phyloP scores from a whole-genome alignment of 2,113 vertebrate species.

The Tylochromis polylepis region DNA sequence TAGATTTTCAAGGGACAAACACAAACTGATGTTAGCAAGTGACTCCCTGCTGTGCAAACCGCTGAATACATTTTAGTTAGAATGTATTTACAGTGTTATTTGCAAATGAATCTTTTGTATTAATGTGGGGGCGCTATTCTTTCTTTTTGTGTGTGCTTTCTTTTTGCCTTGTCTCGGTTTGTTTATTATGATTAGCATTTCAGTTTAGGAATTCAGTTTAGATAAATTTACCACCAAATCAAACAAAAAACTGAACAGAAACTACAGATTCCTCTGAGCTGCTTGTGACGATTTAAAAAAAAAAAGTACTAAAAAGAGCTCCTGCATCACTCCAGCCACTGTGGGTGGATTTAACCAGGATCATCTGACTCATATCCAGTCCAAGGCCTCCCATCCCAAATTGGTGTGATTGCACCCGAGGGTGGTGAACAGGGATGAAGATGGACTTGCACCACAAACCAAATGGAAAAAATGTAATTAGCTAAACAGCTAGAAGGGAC shows the following conservation, averaged over 20 bases:
- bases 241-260: not conserved
- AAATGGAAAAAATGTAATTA: not conserved
- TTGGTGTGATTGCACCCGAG: not conserved
- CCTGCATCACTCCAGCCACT: not conserved
- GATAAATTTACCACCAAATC: not conserved
- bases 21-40: not conserved
- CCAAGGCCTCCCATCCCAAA: not conserved
- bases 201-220: not conserved
- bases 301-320: not conserved
- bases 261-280: not conserved
- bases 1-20: not conserved
- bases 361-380: not conserved
- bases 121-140: not conserved
- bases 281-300: not conserved
- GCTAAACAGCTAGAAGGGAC: not conserved
- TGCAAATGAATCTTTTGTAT: not conserved
- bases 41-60: not conserved
- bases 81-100: not conserved
- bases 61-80: not conserved
- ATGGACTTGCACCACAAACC: not conserved
- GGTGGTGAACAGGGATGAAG: not conserved
- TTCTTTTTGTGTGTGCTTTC: not conserved
- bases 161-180: not conserved
- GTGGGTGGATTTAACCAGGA: not conserved
- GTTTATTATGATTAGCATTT: not conserved